These are phyloP conservation scores for Chaenodraco wilsoni DNA, from an alignment of 2,797 vertebrate species.

Conservation along the genomic window DNA sequence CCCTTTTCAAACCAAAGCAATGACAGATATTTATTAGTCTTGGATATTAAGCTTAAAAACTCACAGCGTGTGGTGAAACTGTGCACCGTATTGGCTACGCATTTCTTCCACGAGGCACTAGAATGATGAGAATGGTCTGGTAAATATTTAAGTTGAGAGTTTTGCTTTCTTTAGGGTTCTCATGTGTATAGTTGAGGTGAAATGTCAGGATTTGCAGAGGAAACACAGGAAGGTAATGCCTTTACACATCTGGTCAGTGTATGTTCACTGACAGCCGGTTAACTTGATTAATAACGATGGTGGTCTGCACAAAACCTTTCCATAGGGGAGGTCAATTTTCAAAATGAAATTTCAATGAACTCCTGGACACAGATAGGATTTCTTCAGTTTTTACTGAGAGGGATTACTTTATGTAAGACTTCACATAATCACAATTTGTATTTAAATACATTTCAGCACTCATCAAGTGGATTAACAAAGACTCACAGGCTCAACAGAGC, in stretches of 20 bases:
- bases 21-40: too few relatives aligned
- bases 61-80: not conserved
- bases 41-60: constrained; percentile 7
- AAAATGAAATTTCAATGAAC: constrained; percentile 27
- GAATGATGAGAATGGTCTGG: constrained; percentile 18
- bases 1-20: not conserved
- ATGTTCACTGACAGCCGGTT: constrained; percentile 10
- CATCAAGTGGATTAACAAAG: constrained; percentile 47
- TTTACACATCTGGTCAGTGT: constrained; percentile 31
- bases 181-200: constrained; percentile 10
- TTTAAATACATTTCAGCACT: constrained; percentile 55
- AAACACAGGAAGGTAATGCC: not conserved
- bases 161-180: constrained; percentile 23
- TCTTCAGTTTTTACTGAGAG: constrained; percentile 39
- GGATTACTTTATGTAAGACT: constrained; percentile 67
- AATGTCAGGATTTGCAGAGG: not conserved
- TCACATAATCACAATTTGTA: constrained; percentile 63
- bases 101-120: not conserved
- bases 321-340: constrained; percentile 1
- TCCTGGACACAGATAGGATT: constrained; percentile 47
- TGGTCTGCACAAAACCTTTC: constrained; percentile 5
- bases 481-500: not conserved
- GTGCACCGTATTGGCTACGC: not conserved
- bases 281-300: constrained; percentile 15
- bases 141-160: not conserved